Base-by-base conservation (phyloP, 2,888 invertebrate species). In the Himalopsyche anomala region DNA sequence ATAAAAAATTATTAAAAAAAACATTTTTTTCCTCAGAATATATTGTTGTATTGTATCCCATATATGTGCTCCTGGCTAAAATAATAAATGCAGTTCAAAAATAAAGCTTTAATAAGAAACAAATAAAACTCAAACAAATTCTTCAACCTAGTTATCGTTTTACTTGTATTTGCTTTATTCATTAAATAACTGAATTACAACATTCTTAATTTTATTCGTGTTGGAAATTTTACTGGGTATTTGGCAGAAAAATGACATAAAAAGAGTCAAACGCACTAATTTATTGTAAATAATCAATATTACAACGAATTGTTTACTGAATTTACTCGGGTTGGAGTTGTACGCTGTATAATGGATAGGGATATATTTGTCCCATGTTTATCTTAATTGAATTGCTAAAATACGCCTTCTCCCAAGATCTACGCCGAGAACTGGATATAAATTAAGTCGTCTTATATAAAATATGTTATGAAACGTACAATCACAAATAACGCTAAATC, bases 361-460 rank as follows among this genome's bases (percentile, higher is more conserved):
- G 62, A 62, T 62, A 82, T 82, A 82, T 82, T 82, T 82, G 82
- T 82, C 54, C 56, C 82, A 38, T 82, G 82, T 82, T 55, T 38
- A 55, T 28, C n/a, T 55, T 55, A 82, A 82, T 82, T 82, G 82
- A 82, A 82, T 55, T 38, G 55, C 38, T 55, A 28, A 55, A 82
- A 82, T 82, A 56, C 82, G 51, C 51, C 38, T 82, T 62, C 55
- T 82, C 40, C 28, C 36, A 36, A 54, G 82, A n/a, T 55, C 62
- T n/a, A n/a, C 15, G 17, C 82, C 19, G 36, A 56, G 38, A 19
- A 38, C 36, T 51, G 54, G 55, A 82, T 82, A 82, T 82, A 82
- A 82, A 55, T 82, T 82, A 82, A 54, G 82, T 28, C 82, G 36
- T 36, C 82, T 82, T 82, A 82, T 28, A 28, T 82, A 56, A 82